Conservation (phyloP, 2,113 vertebrate species). For the Silurus glanis region DNA sequence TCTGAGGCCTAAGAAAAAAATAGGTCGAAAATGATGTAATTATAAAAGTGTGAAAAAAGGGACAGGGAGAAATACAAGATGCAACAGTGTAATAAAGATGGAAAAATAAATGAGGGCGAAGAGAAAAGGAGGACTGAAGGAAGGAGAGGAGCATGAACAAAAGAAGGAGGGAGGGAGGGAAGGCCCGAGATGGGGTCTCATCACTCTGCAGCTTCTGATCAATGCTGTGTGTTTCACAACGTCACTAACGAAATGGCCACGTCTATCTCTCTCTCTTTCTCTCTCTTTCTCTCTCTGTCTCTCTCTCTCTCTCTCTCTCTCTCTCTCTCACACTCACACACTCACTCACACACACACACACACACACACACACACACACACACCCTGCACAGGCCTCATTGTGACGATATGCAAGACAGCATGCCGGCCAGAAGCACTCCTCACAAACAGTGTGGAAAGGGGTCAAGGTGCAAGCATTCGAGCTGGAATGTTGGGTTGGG, state of each 20-base stretch:
- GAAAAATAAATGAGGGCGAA: neutral
- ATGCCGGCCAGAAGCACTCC: conserved; percentile 13
- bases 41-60: neutral
- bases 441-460: neutral
- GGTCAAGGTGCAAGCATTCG: conserved; percentile 38
- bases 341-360: neutral
- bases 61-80: conserved; percentile 3
- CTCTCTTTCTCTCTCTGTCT: neutral
- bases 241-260: conserved; percentile 43
- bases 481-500: conserved; percentile 26
- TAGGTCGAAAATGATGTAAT: neutral
- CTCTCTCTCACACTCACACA: neutral
- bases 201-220: conserved; percentile 33
- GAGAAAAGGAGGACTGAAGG: conserved; percentile 9
- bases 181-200: conserved; percentile 14
- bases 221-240: conserved; percentile 41
- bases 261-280: neutral
- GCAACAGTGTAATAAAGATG: neutral
- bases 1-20: neutral
- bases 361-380: conserved; percentile 17
- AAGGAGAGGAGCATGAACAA: neutral
- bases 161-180: conserved; percentile 20
- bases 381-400: conserved; percentile 10
- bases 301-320: neutral
- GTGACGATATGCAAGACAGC: conserved; percentile 14